phyloP scores from a whole-genome alignment of 1,140 invertebrate species.

The Asbolus verrucosus region DNA sequence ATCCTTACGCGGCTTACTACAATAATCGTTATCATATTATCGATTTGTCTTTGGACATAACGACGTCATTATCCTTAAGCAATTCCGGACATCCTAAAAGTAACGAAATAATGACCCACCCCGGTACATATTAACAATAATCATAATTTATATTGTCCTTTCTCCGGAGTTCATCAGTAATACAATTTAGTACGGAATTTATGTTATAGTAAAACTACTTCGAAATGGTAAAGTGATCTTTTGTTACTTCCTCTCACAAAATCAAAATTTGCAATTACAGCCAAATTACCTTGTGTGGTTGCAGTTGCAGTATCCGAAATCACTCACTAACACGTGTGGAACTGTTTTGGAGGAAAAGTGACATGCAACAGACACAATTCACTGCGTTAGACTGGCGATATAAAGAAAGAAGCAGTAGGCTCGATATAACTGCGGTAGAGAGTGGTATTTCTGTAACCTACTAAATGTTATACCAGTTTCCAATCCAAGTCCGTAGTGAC shows the following conservation, averaged over 20 bases:
- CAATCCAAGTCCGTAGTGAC: slow-evolving; percentile 40
- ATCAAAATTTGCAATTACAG: too few species aligned
- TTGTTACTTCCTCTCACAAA: too few species aligned
- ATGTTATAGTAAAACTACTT: too few species aligned
- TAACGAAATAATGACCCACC: too few species aligned
- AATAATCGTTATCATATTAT: background rate
- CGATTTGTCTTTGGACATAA: background rate
- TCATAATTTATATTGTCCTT: too few species aligned
- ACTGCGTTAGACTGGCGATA: slow-evolving; percentile 31
- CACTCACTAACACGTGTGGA: slow-evolving; percentile 16
- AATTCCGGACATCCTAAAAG: too few species aligned
- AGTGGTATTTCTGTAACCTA: slow-evolving; percentile 48
- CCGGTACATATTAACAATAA: too few species aligned
- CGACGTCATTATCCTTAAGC: background rate
- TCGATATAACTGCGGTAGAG: slow-evolving; percentile 31
- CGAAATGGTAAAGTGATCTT: too few species aligned
- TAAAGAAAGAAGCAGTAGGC: slow-evolving; percentile 9
- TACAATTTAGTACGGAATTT: too few species aligned
- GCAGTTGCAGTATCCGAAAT: background rate
- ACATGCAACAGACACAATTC: slow-evolving; percentile 27
- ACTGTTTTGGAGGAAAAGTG: slow-evolving; percentile 14
- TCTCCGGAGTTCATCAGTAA: too few species aligned
- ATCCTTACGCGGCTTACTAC: background rate
- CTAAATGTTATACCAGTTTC: slow-evolving; percentile 48
- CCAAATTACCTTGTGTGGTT: slow-evolving; percentile 1